Conservation (phyloP, 2,888 invertebrate species). For the Ichneumoninae sp. region DNA sequence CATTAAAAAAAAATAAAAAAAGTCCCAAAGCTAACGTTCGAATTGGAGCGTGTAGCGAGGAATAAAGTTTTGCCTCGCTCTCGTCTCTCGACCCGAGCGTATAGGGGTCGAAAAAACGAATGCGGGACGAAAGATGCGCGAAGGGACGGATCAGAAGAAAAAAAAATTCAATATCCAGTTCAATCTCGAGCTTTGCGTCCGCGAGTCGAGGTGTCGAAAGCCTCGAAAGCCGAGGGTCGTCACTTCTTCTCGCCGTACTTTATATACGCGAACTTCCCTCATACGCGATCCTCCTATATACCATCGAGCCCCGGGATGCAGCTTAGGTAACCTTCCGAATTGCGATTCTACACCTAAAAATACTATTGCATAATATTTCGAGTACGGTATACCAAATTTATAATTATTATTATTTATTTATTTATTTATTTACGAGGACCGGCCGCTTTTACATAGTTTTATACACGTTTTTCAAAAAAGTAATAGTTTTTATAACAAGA, state of each 20-base stretch:
- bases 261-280: slow-evolving; percentile 21
- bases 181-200: slow-evolving; percentile 73
- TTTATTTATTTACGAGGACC: neutral
- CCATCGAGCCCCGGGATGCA: neutral
- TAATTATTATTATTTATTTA: neutral
- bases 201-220: slow-evolving; percentile 71
- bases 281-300: slow-evolving; percentile 6
- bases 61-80: slow-evolving; percentile 40
- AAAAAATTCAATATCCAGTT: slow-evolving; percentile 75
- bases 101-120: slow-evolving; percentile 10
- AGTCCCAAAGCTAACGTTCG: neutral
- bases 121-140: neutral
- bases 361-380: neutral
- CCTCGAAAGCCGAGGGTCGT: slow-evolving; percentile 69
- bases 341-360: neutral
- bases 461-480: no score
- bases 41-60: slow-evolving; percentile 40
- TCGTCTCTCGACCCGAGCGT: slow-evolving; percentile 38
- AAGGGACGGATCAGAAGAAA: slow-evolving; percentile 43
- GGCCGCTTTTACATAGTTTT: no score
- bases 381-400: neutral
- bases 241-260: slow-evolving; percentile 44
- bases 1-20: slow-evolving; percentile 15
- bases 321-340: neutral
- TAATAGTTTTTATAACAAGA: no score